A percentile compares a stretch with the other conserved stretches of the same genome.
Conservation (phyloP, 2,113 vertebrate species). For the Oryzias curvinotus region DNA sequence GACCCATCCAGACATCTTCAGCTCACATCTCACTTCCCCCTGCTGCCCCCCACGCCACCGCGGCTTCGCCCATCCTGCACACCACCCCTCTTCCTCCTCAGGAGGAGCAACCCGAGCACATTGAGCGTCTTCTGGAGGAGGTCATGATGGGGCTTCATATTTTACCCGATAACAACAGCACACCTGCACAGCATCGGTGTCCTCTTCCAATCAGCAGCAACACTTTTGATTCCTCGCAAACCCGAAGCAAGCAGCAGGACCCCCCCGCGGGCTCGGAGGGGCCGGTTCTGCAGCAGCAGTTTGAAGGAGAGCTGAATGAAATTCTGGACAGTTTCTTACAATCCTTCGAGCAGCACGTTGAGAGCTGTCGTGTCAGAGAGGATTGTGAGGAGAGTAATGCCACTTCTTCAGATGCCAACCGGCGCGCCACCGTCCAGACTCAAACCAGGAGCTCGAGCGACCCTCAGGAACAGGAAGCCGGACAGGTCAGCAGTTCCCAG, state of each 20-base stretch:
- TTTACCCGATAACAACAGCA: slow-evolving; percentile 35
- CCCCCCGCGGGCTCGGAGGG: not conserved
- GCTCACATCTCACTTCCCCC: slow-evolving; percentile 1
- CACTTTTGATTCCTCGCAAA: not conserved
- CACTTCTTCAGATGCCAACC: slow-evolving; percentile 1
- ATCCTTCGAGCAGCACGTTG: slow-evolving; percentile 60
- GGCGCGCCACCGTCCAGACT: not conserved
- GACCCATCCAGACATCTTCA: not conserved
- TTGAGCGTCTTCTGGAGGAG: slow-evolving; percentile 70
- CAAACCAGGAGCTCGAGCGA: slow-evolving; percentile 2
- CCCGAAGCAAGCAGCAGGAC: not conserved
- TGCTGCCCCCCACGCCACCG: not conserved
- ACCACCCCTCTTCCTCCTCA: slow-evolving; percentile 16
- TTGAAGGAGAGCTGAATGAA: slow-evolving; percentile 49
- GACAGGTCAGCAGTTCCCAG: not conserved
- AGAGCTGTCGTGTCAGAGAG: slow-evolving; percentile 5
- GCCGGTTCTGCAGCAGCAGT: slow-evolving; percentile 38
- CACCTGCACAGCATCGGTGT: not conserved
- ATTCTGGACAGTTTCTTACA: slow-evolving; percentile 69
- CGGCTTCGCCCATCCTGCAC: slow-evolving; percentile 26
- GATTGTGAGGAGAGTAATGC: slow-evolving; percentile 1
- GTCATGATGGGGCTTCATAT: slow-evolving; percentile 66
- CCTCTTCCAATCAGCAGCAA: not conserved
- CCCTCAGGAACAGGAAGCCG: not conserved
- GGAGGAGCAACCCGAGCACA: slow-evolving; percentile 37